These are phyloP conservation scores for Idaea biselata DNA, from an alignment of 2,888 invertebrate species.

Conservation along the genomic window DNA sequence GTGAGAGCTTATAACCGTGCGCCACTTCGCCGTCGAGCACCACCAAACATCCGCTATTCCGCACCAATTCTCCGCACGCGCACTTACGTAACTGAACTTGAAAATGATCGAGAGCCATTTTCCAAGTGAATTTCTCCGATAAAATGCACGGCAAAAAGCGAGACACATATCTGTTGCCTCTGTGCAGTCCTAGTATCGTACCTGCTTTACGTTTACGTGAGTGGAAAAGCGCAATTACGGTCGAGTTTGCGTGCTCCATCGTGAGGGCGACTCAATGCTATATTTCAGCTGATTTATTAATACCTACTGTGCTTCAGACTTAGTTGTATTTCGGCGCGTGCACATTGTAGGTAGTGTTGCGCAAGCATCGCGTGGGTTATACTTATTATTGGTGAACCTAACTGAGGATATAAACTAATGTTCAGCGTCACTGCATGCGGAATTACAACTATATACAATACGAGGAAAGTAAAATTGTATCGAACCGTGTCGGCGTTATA, in stretches of 20 bases:
- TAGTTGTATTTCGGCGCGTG: slow-evolving; percentile 43
- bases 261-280: slow-evolving; percentile 51
- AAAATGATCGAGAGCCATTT: slow-evolving; percentile 79
- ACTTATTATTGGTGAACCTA: slow-evolving; percentile 32
- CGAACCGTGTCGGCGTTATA: slow-evolving; percentile 37
- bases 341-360: slow-evolving; percentile 48
- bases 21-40: slow-evolving; percentile 73
- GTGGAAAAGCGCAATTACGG: slow-evolving; percentile 57
- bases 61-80: slow-evolving; percentile 80
- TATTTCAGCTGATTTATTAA: slow-evolving; percentile 51
- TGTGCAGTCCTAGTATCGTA: slow-evolving; percentile 43
- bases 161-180: slow-evolving; percentile 65
- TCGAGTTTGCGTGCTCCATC: slow-evolving; percentile 54
- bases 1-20: slow-evolving; percentile 77
- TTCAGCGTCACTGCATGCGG: slow-evolving; percentile 44
- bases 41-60: slow-evolving; percentile 81
- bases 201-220: slow-evolving; percentile 44
- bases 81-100: slow-evolving; percentile 81
- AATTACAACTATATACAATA: slow-evolving; percentile 50
- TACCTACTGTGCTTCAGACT: slow-evolving; percentile 33
- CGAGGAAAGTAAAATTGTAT: slow-evolving; percentile 66
- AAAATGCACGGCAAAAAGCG: slow-evolving; percentile 77
- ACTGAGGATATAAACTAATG: slow-evolving; percentile 43
- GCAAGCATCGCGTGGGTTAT: slow-evolving; percentile 31
- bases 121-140: slow-evolving; percentile 81